These are phyloP conservation scores for Hydropotes inermis DNA, from an alignment of 2,113 vertebrate species.

Conservation along the genomic window DNA sequence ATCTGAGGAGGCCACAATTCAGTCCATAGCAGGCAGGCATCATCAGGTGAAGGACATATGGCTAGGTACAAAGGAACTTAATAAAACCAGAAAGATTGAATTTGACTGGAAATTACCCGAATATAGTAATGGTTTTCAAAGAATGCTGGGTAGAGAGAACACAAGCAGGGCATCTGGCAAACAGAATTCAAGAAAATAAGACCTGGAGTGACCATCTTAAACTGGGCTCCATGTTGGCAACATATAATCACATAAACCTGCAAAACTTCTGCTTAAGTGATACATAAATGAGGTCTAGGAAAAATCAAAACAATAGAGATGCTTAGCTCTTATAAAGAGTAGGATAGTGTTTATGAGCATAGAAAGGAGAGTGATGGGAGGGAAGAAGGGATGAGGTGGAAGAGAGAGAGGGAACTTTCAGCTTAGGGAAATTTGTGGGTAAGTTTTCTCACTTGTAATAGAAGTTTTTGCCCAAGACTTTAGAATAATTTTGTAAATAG, in stretches of 20 bases:
- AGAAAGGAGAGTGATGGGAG: neutral
- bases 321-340: neutral
- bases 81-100: neutral
- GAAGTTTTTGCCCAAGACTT: neutral
- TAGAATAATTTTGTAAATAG: neutral
- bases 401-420: neutral
- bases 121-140: neutral
- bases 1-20: neutral
- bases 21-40: neutral
- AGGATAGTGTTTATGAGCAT: neutral
- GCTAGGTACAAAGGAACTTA: neutral
- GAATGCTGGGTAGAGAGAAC: neutral
- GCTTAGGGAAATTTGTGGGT: neutral
- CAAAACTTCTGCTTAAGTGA: neutral
- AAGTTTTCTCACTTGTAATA: neutral
- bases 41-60: neutral
- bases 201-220: neutral
- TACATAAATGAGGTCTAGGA: neutral
- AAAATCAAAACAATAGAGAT: neutral
- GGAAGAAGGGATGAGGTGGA: neutral
- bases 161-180: neutral
- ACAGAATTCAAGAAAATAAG: neutral
- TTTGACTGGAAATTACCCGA: neutral
- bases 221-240: neutral
- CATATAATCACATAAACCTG: neutral